phyloP scores from a whole-genome alignment of 2,113 vertebrate genomes.

The Riparia riparia region DNA sequence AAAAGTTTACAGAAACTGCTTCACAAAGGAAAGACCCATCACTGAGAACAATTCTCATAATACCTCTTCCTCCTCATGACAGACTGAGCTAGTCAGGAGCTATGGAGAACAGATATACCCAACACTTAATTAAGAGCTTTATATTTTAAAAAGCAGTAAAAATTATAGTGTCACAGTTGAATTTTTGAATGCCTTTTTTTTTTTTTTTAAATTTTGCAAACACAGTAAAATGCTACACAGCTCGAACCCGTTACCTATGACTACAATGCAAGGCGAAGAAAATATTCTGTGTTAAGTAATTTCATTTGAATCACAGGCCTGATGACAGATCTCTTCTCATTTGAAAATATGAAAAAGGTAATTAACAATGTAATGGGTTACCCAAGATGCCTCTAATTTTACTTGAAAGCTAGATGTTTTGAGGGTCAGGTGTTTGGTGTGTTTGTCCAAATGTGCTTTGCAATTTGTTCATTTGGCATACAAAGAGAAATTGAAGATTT shows the following conservation, averaged over 20 bases:
- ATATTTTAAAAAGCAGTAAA: not conserved
- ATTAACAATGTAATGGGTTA: not conserved
- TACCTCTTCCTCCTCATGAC: fast-evolving
- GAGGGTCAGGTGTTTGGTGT: not conserved
- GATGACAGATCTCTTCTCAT: not conserved
- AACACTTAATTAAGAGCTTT: not conserved
- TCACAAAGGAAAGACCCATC: not conserved
- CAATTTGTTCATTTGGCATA: not conserved
- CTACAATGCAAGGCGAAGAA: not conserved
- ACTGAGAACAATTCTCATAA: not conserved
- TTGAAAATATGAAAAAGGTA: not conserved
- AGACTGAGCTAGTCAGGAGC: not conserved
- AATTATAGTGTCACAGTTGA: not conserved
- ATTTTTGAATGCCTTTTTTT: not conserved
- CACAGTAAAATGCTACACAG: not conserved
- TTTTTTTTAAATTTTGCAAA: not conserved
- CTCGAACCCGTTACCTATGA: not conserved
- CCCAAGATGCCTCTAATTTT: not conserved
- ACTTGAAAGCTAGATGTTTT: not conserved
- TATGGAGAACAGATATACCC: not conserved
- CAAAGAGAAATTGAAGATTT: not conserved
- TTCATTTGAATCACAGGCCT: not conserved
- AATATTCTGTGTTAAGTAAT: not conserved
- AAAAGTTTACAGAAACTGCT: not conserved
- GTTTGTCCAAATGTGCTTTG: not conserved